phyloP scores from a whole-genome alignment of 2,797 vertebrate species.

The Eutrigla gurnardus region DNA sequence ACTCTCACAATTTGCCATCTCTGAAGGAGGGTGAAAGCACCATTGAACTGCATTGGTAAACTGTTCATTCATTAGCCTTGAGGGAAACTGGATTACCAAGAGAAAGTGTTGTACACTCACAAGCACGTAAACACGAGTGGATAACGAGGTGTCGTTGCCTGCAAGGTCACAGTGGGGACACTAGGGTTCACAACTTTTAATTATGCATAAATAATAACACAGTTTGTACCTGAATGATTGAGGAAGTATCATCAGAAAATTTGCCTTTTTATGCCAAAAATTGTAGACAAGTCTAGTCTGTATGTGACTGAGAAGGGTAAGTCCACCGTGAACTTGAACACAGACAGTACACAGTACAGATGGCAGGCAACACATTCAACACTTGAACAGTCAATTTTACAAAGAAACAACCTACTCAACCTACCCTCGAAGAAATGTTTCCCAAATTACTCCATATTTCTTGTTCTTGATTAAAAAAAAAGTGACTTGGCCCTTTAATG shows the following conservation, averaged over 20 bases:
- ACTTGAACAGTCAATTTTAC: not conserved
- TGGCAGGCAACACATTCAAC: not conserved
- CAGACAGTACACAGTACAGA: not conserved
- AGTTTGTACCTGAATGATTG: not conserved
- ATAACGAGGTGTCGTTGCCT: conserved; percentile 32
- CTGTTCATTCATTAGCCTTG: conserved; percentile 19
- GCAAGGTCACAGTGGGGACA: conserved; percentile 35
- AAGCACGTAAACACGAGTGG: conserved; percentile 34
- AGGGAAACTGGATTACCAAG: conserved; percentile 46
- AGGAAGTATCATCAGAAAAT: not conserved
- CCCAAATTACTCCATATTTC: not conserved
- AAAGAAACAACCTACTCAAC: not conserved
- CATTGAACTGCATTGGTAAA: conserved; percentile 1
- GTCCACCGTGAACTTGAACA: conserved; percentile 17
- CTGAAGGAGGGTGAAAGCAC: not conserved
- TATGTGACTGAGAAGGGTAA: not conserved
- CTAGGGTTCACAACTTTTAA: conserved; percentile 11
- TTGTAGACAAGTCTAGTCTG: not conserved
- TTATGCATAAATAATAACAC: conserved; percentile 1
- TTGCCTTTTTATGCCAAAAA: not conserved
- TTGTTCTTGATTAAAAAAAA: not conserved
- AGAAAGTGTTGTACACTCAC: conserved; percentile 2
- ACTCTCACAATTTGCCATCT: not conserved
- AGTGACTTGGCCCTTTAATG: not conserved
- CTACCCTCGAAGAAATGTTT: not conserved